Base-by-base conservation (phyloP, 2,888 invertebrate species). In the Synergus japonicus region DNA sequence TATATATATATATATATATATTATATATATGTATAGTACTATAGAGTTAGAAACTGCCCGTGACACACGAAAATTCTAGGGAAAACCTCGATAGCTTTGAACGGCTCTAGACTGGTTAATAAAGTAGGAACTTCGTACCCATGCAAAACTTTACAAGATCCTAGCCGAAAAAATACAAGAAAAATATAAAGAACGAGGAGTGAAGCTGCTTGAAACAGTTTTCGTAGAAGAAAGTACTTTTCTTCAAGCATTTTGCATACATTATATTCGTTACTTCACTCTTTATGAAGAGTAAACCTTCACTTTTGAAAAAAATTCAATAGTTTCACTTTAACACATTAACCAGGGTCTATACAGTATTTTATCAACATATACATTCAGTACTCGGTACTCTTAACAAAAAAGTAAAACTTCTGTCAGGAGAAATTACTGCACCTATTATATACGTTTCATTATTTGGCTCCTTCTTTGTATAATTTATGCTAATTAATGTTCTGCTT, bases 401-500 rank as follows among this genome's bases (percentile, higher is more conserved):
- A 54, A 73, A 41, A 54, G 54, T 18, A 54, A 37, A 69, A 54
- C n/a, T 54, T 54, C 73, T 10, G 29, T 9, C 73, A 54, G 5
- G 54, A 54, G 54, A 37, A 73, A 73, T 73, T 73, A 29, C 54
- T 37, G 37, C 69, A 54, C n/a, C 29, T 37, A n/a, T 65, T 29
- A 49, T 46, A 67, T 73, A 46, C 49, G 49, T 9, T 73, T 22
- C 29, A 69, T 69, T 69, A 44, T 46, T 69, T 46, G 22, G 4
- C 67, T 67, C 67, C 12, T 18, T 66, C 65, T 22, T 18, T 54
- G n/a, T 37, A 73, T 37, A 73, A 73, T 49, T 73, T 73, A 73
- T 73, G 73, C 73, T 49, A 73, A 73, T 73, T 46, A 37, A 73
- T 73, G 49, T 73, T 54, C 49, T 60, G 60, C 60, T 73, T 54